These are phyloP conservation scores for Mirza zaza DNA, from an alignment of 2,113 vertebrate species.

Conservation along the genomic window DNA sequence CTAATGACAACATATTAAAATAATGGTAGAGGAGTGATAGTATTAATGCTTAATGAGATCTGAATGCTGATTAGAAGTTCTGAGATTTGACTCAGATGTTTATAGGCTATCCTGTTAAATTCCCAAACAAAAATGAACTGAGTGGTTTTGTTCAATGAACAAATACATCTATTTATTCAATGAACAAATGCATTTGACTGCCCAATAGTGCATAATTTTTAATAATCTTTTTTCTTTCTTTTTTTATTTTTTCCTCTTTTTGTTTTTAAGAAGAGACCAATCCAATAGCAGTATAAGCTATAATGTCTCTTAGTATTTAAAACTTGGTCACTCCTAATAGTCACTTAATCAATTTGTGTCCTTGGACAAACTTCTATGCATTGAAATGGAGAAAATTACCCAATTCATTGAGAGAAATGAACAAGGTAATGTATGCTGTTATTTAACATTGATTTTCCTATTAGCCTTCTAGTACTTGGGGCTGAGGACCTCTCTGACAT, in stretches of 20 bases:
- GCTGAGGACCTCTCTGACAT: not conserved
- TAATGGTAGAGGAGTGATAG: not conserved
- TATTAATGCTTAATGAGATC: not conserved
- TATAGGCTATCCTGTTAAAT: not conserved
- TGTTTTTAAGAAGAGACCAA: not conserved
- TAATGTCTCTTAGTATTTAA: not conserved
- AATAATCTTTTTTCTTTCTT: not conserved
- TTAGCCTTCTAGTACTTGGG: not conserved
- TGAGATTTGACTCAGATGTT: not conserved
- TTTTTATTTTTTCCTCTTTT: no score
- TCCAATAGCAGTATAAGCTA: not conserved
- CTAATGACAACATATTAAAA: not conserved
- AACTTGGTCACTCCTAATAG: not conserved
- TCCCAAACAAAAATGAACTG: not conserved
- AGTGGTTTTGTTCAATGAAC: not conserved
- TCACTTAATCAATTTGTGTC: not conserved
- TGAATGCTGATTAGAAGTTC: not conserved
- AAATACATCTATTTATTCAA: not conserved
- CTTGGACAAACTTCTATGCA: not conserved
- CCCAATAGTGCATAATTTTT: not conserved
- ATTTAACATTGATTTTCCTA: not conserved
- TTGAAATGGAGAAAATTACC: not conserved
- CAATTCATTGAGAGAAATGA: not conserved
- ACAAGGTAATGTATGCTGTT: not conserved
- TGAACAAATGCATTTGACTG: not conserved